Evolutionary conservation across 2,888 invertebrate species (phyloP).

Genomic region (Mantis religiosa): DNA sequence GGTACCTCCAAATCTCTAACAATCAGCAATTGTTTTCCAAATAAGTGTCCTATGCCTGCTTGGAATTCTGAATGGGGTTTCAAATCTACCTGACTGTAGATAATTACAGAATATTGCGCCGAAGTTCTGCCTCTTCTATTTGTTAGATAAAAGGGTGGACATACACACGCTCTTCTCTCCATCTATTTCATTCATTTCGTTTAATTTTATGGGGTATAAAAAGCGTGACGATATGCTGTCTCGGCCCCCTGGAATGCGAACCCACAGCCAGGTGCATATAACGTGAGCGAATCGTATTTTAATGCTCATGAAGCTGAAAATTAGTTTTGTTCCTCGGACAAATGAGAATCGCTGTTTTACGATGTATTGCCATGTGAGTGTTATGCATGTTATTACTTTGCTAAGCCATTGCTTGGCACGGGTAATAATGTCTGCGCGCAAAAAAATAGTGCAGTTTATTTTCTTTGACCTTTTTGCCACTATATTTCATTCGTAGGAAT

Average conservation of each 20-base stretch:
- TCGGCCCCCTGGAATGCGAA: not conserved
- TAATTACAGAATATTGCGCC: too few relatives aligned
- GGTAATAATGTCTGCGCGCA: not conserved
- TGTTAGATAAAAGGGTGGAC: too few relatives aligned
- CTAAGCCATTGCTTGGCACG: not conserved
- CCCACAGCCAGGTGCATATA: not conserved
- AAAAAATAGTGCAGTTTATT: not conserved
- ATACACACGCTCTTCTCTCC: too few relatives aligned
- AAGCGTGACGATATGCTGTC: not conserved
- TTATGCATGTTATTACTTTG: not conserved
- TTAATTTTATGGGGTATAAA: not conserved
- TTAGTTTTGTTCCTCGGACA: not conserved
- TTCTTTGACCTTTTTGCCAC: not conserved
- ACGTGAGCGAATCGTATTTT: not conserved
- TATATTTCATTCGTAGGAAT: not conserved
- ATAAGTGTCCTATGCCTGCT: too few relatives aligned
- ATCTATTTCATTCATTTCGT: not conserved
- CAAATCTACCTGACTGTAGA: too few relatives aligned
- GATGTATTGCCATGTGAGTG: not conserved
- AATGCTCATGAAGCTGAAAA: not conserved
- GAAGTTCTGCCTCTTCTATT: too few relatives aligned
- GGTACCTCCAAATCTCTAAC: too few relatives aligned
- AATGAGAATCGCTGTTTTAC: not conserved
- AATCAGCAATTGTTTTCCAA: too few relatives aligned
- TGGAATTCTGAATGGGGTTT: too few relatives aligned